Conservation (phyloP, 2,113 vertebrate genomes). For the Stegostoma tigrinum region DNA sequence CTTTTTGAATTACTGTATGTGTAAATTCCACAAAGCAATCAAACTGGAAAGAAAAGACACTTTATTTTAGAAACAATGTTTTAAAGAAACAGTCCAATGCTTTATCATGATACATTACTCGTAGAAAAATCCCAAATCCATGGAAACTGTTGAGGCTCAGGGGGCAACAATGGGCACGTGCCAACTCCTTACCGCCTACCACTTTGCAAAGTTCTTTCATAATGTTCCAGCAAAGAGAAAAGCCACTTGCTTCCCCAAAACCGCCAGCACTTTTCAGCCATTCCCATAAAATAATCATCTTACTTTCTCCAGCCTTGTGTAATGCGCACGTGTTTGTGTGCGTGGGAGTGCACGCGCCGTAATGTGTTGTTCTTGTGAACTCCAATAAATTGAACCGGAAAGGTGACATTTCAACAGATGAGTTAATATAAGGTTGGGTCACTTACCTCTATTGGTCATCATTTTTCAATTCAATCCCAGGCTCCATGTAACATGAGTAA, state of each 20-base stretch:
- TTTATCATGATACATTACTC: not conserved
- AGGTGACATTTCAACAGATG: not conserved
- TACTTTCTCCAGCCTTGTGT: too few relatives aligned
- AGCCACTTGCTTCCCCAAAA: too few relatives aligned
- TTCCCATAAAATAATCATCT: too few relatives aligned
- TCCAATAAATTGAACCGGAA: not conserved
- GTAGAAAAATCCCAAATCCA: not conserved
- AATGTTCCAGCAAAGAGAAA: too few relatives aligned
- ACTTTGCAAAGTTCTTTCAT: too few relatives aligned
- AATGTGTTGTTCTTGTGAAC: not conserved
- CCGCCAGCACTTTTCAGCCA: too few relatives aligned
- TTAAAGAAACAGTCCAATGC: not conserved
- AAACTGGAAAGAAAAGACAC: not conserved
- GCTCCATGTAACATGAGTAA: not conserved
- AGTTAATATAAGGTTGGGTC: not conserved
- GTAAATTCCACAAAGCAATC: not conserved
- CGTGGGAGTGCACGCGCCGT: too few relatives aligned
- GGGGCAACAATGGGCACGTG: too few relatives aligned
- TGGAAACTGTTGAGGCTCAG: not conserved
- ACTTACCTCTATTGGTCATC: constrained; percentile 23
- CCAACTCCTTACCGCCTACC: too few relatives aligned
- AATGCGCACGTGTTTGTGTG: too few relatives aligned
- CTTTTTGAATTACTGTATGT: not conserved
- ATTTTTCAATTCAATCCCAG: constrained; percentile 1
- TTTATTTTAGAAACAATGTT: not conserved